Conservation (phyloP, 2,113 vertebrate genomes). For the Pelobates fuscus region DNA sequence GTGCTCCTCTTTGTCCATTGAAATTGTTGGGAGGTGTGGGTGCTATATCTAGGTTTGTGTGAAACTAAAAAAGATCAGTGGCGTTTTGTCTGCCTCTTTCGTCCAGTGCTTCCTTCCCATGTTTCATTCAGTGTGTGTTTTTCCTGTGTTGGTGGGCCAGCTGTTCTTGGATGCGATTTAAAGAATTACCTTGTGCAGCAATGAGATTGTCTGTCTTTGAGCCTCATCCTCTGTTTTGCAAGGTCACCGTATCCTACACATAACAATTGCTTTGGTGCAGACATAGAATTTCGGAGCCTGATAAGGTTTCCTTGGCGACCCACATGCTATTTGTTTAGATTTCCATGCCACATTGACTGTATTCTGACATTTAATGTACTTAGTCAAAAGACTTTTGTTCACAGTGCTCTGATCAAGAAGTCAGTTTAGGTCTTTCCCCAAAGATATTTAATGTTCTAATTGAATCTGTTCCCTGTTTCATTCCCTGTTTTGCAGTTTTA, state of each 20-base stretch:
- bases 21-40: too few relatives aligned
- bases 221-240: slow-evolving; percentile 25
- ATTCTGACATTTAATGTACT: slow-evolving; percentile 1
- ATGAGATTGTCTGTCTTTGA: slow-evolving; percentile 26
- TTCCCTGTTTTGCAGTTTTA: too few relatives aligned
- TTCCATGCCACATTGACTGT: background rate
- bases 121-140: too few relatives aligned
- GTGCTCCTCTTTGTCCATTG: too few relatives aligned
- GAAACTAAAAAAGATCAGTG: too few relatives aligned
- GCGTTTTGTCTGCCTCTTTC: too few relatives aligned
- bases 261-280: slow-evolving; percentile 38
- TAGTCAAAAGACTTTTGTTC: slow-evolving; percentile 21
- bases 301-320: slow-evolving; percentile 40
- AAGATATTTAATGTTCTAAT: background rate
- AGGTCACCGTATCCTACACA: slow-evolving; percentile 28
- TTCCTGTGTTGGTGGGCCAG: slow-evolving; percentile 34
- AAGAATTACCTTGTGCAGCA: slow-evolving; percentile 39
- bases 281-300: slow-evolving; percentile 25
- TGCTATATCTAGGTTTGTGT: too few relatives aligned
- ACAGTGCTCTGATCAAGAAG: background rate
- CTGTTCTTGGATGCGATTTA: slow-evolving; percentile 26
- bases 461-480: too few relatives aligned
- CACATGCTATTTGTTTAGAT: slow-evolving; percentile 26
- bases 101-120: too few relatives aligned
- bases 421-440: rapidly evolving